These are phyloP conservation scores for Amphipyra tragopoginis DNA, from an alignment of 2,888 invertebrate species.

Conservation along the genomic window DNA sequence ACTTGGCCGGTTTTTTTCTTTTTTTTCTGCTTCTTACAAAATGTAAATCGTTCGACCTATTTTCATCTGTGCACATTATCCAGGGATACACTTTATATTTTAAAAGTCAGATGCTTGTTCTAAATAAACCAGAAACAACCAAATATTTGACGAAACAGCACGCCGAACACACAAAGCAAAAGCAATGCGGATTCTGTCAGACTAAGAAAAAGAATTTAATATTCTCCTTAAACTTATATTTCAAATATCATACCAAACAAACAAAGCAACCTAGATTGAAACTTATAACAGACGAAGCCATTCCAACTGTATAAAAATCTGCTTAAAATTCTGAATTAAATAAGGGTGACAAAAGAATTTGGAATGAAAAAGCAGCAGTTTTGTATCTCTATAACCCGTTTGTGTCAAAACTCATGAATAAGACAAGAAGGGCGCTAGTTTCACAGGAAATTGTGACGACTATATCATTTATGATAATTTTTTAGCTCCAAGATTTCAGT, in stretches of 20 bases:
- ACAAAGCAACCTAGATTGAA: conserved; percentile 51
- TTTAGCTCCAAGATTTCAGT: conserved; percentile 43
- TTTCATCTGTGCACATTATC: no score
- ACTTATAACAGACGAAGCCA: conserved; percentile 57
- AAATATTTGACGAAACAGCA: not conserved
- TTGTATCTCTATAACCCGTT: conserved; percentile 61
- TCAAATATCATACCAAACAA: conserved; percentile 41
- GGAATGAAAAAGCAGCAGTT: conserved; percentile 60
- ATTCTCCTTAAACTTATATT: conserved; percentile 29
- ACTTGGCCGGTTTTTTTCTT: no score
- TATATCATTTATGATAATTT: conserved; percentile 67
- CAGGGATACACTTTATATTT: no score
- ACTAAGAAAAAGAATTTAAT: conserved; percentile 25
- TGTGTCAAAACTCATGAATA: conserved; percentile 70
- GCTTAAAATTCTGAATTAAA: conserved; percentile 61
- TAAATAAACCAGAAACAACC: no score
- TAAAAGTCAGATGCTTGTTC: no score
- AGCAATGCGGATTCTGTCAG: not conserved
- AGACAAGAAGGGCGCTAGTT: conserved; percentile 62
- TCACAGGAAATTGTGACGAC: conserved; percentile 55
- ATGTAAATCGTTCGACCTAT: no score
- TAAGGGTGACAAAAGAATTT: conserved; percentile 61
- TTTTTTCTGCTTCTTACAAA: no score
- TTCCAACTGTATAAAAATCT: conserved; percentile 57
- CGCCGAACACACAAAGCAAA: not conserved